Conservation (phyloP, 2,113 vertebrate genomes). For the Hypomesus transpacificus region DNA sequence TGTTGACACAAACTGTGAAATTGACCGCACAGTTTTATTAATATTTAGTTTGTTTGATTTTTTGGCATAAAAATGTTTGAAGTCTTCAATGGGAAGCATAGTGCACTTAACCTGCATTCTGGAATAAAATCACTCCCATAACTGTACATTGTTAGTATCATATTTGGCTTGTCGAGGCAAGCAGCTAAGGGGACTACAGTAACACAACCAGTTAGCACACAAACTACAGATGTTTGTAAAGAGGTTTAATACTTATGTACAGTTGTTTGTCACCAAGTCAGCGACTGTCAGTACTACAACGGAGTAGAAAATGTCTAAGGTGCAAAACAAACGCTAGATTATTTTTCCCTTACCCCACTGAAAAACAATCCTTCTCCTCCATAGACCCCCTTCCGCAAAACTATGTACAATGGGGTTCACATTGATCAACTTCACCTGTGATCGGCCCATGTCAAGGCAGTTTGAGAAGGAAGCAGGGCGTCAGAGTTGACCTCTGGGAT, state of each 20-base stretch:
- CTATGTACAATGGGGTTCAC: constrained; percentile 59
- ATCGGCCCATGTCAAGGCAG: neutral
- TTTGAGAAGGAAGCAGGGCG: too few species aligned
- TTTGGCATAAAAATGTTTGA: constrained; percentile 62
- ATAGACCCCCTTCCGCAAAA: constrained; percentile 24
- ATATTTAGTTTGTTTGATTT: constrained; percentile 53
- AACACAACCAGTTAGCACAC: neutral
- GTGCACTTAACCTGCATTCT: constrained; percentile 74
- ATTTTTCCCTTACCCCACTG: neutral
- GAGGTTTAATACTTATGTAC: constrained; percentile 65
- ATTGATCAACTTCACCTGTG: constrained; percentile 41
- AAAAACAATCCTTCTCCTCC: neutral
- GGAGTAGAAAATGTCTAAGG: constrained; percentile 66
- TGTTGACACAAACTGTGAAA: constrained; percentile 51
- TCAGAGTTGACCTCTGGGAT: too few species aligned
- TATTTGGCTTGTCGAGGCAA: constrained; percentile 34
- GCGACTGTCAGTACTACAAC: constrained; percentile 69
- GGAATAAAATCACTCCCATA: constrained; percentile 66
- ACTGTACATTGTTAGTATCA: constrained; percentile 50
- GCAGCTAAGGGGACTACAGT: constrained; percentile 35
- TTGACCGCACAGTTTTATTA: constrained; percentile 44
- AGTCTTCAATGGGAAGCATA: constrained; percentile 71
- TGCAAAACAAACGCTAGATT: constrained; percentile 66
- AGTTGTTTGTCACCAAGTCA: constrained; percentile 60
- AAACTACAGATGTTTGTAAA: constrained; percentile 26